phyloP scores from a whole-genome alignment of 2,888 invertebrate species.

The Pherbina coryleti region DNA sequence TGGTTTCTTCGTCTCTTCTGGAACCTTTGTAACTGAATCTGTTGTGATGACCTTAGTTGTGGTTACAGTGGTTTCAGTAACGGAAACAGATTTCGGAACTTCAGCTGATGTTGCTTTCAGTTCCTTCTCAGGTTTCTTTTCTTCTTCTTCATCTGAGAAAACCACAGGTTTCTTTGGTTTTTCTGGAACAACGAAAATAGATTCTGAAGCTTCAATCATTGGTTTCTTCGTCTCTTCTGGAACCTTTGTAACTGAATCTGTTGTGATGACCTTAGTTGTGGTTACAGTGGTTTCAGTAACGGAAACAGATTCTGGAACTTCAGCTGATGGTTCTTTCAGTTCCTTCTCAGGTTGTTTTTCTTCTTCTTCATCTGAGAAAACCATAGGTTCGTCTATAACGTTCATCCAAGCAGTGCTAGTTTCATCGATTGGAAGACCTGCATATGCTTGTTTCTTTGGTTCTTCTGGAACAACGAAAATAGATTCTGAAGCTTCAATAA shows the following conservation, averaged over 20 bases:
- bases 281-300: neutral
- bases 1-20: too few relatives aligned
- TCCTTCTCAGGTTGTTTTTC: neutral
- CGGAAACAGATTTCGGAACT: neutral
- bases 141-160: conserved; percentile 61
- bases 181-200: conserved; percentile 31
- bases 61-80: neutral
- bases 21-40: neutral
- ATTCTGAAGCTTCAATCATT: too few relatives aligned
- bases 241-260: neutral
- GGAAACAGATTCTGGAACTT: conserved; percentile 9
- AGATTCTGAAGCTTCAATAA: too few relatives aligned
- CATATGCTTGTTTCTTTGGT: conserved; percentile 49
- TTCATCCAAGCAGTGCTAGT: conserved; percentile 60
- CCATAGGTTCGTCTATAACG: conserved; percentile 62
- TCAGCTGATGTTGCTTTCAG: conserved; percentile 65
- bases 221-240: conserved; percentile 48
- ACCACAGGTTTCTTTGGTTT: conserved; percentile 54
- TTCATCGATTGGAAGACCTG: conserved; percentile 60
- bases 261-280: conserved; percentile 15
- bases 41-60: neutral
- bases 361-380: conserved; percentile 61
- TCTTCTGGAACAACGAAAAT: neutral
- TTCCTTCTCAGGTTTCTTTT: conserved; percentile 62
- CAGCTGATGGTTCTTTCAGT: neutral